A percentile compares a stretch with the other conserved stretches of the same genome.
Evolutionary conservation across 2,113 vertebrate species (phyloP).

Genomic region (Protobothrops mucrosquamatus): DNA sequence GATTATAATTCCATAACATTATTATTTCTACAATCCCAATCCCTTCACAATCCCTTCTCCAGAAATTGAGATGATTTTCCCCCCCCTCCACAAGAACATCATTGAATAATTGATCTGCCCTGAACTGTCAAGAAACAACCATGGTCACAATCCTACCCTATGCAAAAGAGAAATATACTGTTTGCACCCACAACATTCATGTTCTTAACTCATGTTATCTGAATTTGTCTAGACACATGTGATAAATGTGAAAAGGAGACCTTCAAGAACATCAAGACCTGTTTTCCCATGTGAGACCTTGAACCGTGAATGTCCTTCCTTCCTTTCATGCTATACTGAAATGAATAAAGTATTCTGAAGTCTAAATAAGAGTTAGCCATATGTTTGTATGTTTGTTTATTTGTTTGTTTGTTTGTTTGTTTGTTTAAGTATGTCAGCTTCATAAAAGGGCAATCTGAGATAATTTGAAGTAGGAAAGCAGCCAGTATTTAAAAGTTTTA

Average conservation of each 20-base stretch:
- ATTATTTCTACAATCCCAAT: not conserved
- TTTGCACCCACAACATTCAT: not conserved
- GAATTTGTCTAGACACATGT: not conserved
- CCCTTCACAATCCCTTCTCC: not conserved
- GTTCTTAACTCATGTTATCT: not conserved
- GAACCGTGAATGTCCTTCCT: not conserved
- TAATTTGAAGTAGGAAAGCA: not conserved
- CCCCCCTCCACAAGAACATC: not conserved
- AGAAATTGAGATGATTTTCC: not conserved
- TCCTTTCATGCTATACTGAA: not conserved
- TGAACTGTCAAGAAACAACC: not conserved
- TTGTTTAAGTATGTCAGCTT: not conserved
- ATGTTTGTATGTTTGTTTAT: not conserved
- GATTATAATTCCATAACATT: not conserved
- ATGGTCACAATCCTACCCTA: not conserved
- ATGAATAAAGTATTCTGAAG: not conserved
- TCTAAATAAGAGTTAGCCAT: not conserved
- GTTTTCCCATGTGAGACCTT: not conserved
- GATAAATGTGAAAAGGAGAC: not conserved
- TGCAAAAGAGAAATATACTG: not conserved
- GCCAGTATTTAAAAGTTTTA: not conserved
- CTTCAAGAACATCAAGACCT: not conserved
- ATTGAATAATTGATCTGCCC: not conserved
- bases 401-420: not conserved
- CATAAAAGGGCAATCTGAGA: not conserved